Evolutionary conservation across 2,113 vertebrate species (phyloP).

Genomic region (Patagioenas fasciata): DNA sequence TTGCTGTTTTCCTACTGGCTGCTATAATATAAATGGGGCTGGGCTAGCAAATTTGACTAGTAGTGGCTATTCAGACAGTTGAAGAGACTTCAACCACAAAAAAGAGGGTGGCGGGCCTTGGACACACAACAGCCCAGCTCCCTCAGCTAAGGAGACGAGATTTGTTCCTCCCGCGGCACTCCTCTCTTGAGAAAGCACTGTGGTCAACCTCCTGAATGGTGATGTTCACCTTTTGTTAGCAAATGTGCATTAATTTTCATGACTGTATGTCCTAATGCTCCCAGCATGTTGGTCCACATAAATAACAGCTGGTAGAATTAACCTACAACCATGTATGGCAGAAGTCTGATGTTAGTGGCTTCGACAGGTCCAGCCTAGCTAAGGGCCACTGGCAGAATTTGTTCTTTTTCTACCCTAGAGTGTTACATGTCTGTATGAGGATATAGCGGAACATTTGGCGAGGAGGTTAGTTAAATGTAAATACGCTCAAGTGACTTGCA

Average conservation of each 20-base stretch:
- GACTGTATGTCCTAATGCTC: neutral
- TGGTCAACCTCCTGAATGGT: neutral
- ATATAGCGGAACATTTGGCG: too few species aligned
- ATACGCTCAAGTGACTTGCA: too few species aligned
- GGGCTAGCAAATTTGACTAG: neutral
- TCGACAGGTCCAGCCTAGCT: neutral
- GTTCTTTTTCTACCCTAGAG: neutral
- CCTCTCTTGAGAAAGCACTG: neutral
- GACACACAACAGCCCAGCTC: neutral
- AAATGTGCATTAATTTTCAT: neutral
- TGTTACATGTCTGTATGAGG: fast-evolving
- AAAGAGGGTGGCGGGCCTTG: neutral
- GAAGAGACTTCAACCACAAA: neutral
- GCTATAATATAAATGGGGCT: neutral
- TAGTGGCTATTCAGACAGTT: neutral
- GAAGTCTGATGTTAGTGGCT: neutral
- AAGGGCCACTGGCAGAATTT: neutral
- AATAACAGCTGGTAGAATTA: neutral
- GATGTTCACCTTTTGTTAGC: neutral
- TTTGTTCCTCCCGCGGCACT: neutral
- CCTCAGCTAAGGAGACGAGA: fast-evolving
- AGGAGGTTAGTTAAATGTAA: too few species aligned
- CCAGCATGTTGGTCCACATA: neutral
- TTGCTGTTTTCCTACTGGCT: neutral
- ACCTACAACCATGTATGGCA: neutral